Conservation (phyloP, 2,113 vertebrate genomes). For the Cyphomyrus discorhynchus region DNA sequence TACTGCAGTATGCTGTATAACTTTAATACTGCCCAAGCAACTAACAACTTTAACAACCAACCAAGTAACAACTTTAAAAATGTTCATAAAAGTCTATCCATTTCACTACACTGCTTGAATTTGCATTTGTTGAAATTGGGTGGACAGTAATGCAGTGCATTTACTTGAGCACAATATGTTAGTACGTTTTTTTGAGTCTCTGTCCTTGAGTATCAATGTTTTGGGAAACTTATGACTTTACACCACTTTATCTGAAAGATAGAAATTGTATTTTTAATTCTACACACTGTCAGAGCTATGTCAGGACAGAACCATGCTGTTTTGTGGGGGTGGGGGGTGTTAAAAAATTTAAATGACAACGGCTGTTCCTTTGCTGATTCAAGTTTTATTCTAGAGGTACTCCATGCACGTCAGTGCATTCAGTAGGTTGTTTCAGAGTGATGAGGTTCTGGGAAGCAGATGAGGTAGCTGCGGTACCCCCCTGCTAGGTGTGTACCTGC, state of each 20-base stretch:
- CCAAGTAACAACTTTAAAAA: not conserved
- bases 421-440: not conserved
- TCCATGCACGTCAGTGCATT: not conserved
- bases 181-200: not conserved
- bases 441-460: not conserved
- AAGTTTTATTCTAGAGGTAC: not conserved
- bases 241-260: not conserved
- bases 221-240: not conserved
- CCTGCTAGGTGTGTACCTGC: not conserved
- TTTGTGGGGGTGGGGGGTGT: not conserved
- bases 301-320: not conserved
- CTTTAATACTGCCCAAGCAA: not conserved
- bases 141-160: not conserved
- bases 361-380: not conserved
- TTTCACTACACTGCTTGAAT: not conserved
- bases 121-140: not conserved
- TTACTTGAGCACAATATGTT: not conserved
- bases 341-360: not conserved
- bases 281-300: not conserved
- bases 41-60: not conserved
- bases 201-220: not conserved
- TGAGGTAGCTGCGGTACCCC: not conserved
- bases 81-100: not conserved
- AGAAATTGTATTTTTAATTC: not conserved
- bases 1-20: not conserved